Conservation (phyloP, 2,888 invertebrate genomes). For the Platypus cylindrus region DNA sequence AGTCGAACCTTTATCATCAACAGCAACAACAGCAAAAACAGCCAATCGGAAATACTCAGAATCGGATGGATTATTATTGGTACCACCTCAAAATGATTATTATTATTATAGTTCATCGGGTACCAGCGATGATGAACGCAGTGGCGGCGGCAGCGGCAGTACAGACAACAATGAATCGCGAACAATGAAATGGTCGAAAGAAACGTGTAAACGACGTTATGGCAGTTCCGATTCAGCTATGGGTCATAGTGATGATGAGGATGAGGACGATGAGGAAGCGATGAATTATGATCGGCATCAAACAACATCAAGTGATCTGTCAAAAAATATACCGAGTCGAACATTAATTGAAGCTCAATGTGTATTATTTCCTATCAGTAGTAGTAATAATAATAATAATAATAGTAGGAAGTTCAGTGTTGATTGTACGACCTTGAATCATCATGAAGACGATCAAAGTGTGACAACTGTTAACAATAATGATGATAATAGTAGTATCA, state of each 20-base stretch:
- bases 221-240: conserved; percentile 42
- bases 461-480: conserved; percentile 19
- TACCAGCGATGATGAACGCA: conserved; percentile 31
- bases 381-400: no score
- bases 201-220: conserved; percentile 21
- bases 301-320: conserved; percentile 31
- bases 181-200: conserved; percentile 9
- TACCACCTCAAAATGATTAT: conserved; percentile 32
- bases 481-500: conserved; percentile 20
- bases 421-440: conserved; percentile 35
- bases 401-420: conserved; percentile 34
- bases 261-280: conserved; percentile 20
- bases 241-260: conserved; percentile 39
- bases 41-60: not conserved
- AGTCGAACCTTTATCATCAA: conserved; percentile 3
- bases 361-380: conserved; percentile 38
- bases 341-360: conserved; percentile 46
- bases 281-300: conserved; percentile 14
- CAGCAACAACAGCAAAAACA: not conserved
- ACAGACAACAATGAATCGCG: no score
- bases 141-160: conserved; percentile 20
- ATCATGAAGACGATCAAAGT: no score
- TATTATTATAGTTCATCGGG: conserved; percentile 30
- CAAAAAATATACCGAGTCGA: conserved; percentile 31
- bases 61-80: conserved; percentile 21